Base-by-base conservation (phyloP, 2,797 vertebrate genomes). In the Poecilia wingei region DNA sequence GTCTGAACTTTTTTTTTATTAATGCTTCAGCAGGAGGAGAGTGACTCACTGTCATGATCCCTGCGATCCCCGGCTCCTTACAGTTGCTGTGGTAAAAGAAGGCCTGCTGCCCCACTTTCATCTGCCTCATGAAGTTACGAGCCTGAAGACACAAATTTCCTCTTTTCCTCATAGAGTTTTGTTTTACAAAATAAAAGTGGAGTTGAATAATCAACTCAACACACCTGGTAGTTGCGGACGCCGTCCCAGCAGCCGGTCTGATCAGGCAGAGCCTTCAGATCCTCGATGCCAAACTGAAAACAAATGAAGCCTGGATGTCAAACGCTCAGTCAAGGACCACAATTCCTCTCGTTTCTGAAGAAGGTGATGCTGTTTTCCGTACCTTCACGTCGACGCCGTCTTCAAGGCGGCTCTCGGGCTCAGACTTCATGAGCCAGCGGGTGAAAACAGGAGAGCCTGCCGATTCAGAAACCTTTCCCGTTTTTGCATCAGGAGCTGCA, bases 61-160 rank as follows among this genome's bases (percentile, higher is more conserved):
- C 98, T 61, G 95, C 97, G 0, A 99, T 96, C 31, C 98, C 98
- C 0, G 98, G 98, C 72, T 97, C 96, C 89, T 98, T 99, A 87
- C 98, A 99, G 95, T 99, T 99, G 86, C 98, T 99, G 93, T 99
- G 98, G 92, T 99, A 99, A 93, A 99, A 99, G 94, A 99, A 99
- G 14, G 97, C 97, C 84, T 92, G 84, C 79, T 99, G 96, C 2
- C 95, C 97, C 22, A 94, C 84, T 83, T 96, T 97, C 98, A 99
- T 99, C 87, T 97, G 95, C 84, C 95, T 96, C 95, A 99, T 96
- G 83, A 98, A 99, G 88, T 99, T 99, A 72, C 98, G 97, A 18
- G 98, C 98, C 98, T 99, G 89, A 46, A 79, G 73, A 80, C 14
- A 59, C 74, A 0, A 53, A 28, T 51, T 69, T 3, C 46, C 43